Conservation (phyloP, 2,797 vertebrate species). For the Tinamus major region DNA sequence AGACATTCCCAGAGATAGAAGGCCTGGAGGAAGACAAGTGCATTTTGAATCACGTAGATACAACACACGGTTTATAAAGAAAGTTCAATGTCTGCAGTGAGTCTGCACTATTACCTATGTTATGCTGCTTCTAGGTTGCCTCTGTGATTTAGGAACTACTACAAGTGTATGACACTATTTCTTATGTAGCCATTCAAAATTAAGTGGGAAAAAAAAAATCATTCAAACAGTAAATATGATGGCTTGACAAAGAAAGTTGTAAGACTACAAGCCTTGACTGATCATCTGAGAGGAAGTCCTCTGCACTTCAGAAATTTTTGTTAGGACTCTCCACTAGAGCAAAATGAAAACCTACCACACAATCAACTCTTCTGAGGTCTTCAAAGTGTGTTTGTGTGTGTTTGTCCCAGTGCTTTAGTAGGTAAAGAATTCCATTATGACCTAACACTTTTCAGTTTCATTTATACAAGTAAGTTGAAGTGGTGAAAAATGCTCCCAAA, state of each 20-base stretch:
- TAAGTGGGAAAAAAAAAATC: not conserved
- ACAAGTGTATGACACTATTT: rapidly evolving
- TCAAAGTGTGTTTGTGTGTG: not conserved
- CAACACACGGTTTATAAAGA: not conserved
- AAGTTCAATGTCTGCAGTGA: not conserved
- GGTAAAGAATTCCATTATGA: not conserved
- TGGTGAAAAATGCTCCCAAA: not conserved
- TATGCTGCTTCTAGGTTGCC: not conserved
- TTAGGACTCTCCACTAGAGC: not conserved
- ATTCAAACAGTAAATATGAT: not conserved
- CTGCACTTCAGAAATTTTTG: not conserved
- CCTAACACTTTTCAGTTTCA: not conserved
- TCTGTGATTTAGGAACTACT: not conserved
- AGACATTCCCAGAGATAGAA: not conserved
- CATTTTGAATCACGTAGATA: not conserved
- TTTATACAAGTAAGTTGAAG: not conserved
- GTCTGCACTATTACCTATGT: not conserved
- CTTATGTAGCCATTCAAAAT: not conserved
- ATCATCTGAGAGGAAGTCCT: not conserved
- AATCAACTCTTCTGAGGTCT: not conserved
- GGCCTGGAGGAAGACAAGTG: not conserved
- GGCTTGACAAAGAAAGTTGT: not conserved
- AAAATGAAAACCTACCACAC: not conserved
- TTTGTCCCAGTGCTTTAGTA: not conserved
- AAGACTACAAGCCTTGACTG: not conserved